phyloP scores from a whole-genome alignment of 1,140 invertebrate species.

The Ephestia elutella region DNA sequence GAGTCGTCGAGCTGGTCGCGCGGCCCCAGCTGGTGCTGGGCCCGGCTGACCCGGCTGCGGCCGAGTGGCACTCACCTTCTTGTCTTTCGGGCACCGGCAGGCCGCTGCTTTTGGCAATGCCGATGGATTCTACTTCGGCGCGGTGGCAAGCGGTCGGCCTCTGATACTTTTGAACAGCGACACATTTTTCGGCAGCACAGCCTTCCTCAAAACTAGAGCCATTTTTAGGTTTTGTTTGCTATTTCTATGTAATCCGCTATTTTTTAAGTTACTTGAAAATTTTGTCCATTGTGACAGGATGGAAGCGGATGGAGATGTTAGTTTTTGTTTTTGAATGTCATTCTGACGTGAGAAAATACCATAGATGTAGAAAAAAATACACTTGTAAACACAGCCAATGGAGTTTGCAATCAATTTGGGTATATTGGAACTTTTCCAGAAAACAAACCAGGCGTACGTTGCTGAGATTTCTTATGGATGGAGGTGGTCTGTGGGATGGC shows the following conservation, averaged over 20 bases:
- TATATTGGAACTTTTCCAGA: no score
- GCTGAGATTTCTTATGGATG: no score
- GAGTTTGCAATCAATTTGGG: no score
- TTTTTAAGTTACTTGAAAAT: slow-evolving; percentile 46
- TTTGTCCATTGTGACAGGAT: slow-evolving; percentile 43
- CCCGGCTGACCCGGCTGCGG: background rate
- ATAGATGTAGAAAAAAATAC: no score
- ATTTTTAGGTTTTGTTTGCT: slow-evolving; percentile 37
- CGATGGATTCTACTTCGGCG: slow-evolving; percentile 34
- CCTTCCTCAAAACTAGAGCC: slow-evolving; percentile 54
- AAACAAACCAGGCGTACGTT: no score
- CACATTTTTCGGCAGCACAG: slow-evolving; percentile 46
- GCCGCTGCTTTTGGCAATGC: slow-evolving; percentile 20
- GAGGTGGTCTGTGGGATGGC: no score
- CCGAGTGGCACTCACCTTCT: slow-evolving; percentile 1
- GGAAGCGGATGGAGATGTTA: background rate
- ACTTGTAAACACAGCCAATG: no score
- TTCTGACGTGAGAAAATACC: no score
- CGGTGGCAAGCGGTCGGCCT: slow-evolving; percentile 35
- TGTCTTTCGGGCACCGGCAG: slow-evolving; percentile 5
- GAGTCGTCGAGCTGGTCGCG: background rate
- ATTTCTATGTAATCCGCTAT: no score
- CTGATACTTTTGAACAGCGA: slow-evolving; percentile 51
- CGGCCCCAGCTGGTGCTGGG: background rate
- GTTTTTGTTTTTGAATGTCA: no score